Evolutionary conservation across 2,888 invertebrate species (phyloP).

Genomic region (Chrysotoxum bicinctum): DNA sequence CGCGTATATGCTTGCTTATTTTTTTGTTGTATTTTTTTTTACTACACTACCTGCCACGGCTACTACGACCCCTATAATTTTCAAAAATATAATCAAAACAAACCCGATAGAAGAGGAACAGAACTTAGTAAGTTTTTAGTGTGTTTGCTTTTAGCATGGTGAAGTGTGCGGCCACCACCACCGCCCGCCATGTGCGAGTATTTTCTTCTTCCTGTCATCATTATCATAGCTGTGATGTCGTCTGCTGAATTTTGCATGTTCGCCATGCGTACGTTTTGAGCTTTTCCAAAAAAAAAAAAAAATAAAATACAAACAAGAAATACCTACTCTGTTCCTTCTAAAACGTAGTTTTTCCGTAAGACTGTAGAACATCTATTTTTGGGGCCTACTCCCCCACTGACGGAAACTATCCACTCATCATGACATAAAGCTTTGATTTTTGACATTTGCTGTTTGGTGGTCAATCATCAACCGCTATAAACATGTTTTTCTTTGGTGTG

Average conservation of each 20-base stretch:
- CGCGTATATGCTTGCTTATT: constrained; percentile 39
- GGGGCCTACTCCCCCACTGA: not conserved
- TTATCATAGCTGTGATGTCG: constrained; percentile 10
- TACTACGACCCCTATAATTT: constrained; percentile 68
- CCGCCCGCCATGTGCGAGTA: constrained; percentile 30
- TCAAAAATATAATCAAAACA: constrained; percentile 70
- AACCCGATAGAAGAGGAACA: constrained; percentile 53
- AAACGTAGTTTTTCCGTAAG: constrained; percentile 39
- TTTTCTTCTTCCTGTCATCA: constrained; percentile 51
- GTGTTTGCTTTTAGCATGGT: constrained; percentile 34
- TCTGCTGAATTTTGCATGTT: constrained; percentile 63
- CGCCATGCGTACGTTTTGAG: constrained; percentile 52
- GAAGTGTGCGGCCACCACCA: constrained; percentile 28
- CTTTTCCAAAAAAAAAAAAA: constrained; percentile 39
- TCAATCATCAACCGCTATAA: constrained; percentile 26
- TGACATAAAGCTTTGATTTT: constrained; percentile 44
- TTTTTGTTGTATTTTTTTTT: constrained; percentile 35
- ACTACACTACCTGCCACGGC: constrained; percentile 39
- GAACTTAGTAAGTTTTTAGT: constrained; percentile 26
- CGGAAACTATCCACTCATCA: not conserved
- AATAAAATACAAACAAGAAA: not conserved
- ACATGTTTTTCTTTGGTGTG: not conserved
- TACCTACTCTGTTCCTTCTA: constrained; percentile 25
- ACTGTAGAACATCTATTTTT: constrained; percentile 30
- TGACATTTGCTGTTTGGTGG: constrained; percentile 43